A percentile compares a stretch with the other conserved stretches of the same genome.
phyloP scores from a whole-genome alignment of 2,888 invertebrate species.

The Cryptophagus acutangulus region DNA sequence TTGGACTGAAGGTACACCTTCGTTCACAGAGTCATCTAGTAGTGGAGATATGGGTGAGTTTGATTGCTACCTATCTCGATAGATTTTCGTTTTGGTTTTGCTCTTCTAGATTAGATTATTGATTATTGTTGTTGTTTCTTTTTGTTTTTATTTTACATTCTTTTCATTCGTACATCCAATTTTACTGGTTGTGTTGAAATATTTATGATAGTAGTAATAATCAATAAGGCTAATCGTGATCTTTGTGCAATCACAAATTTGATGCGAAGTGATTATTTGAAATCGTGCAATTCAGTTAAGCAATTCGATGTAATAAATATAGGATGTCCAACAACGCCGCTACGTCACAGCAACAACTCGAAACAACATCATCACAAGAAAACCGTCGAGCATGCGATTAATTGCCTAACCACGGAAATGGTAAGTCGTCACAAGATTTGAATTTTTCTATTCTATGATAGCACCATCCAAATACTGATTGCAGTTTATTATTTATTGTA shows the following conservation, averaged over 20 bases:
- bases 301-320: not conserved
- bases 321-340: constrained; percentile 62
- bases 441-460: not conserved
- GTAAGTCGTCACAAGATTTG: constrained; percentile 54
- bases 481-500: constrained; percentile 32
- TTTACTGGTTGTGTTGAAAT: no score
- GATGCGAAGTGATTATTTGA: not conserved
- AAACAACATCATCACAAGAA: constrained; percentile 50
- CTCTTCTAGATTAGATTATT: constrained; percentile 38
- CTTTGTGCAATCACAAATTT: no score
- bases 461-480: not conserved
- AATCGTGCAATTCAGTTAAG: not conserved
- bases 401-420: constrained; percentile 81
- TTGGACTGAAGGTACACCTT: constrained; percentile 97
- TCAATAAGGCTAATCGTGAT: constrained; percentile 46
- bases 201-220: no score
- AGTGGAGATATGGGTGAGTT: constrained; percentile 79
- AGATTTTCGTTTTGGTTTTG: constrained; percentile 6
- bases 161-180: no score
- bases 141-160: no score
- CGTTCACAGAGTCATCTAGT: constrained; percentile 95
- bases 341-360: constrained; percentile 49
- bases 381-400: constrained; percentile 67
- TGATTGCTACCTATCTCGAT: no score
- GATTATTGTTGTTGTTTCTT: constrained; percentile 26